Evolutionary conservation across 2,113 vertebrate species (phyloP).

Genomic region (Nothocercus nigrocapillus): DNA sequence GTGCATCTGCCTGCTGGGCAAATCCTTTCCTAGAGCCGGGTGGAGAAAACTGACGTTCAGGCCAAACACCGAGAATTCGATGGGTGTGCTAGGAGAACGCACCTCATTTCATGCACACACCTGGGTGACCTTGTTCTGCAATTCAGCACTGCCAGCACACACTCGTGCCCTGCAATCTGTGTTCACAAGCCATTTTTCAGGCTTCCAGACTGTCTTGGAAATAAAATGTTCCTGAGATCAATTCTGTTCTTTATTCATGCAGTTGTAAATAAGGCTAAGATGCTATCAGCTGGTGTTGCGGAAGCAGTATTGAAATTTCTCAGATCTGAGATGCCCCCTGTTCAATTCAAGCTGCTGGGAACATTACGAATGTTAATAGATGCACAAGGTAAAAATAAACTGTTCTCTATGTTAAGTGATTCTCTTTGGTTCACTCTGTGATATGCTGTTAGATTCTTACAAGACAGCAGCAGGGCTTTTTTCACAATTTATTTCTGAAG

Average conservation of each 20-base stretch:
- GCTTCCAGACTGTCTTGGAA: background rate
- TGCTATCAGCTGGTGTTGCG: slow-evolving; percentile 93
- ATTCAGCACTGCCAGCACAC: rapidly evolving
- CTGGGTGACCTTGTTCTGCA: background rate
- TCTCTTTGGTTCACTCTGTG: slow-evolving; percentile 36
- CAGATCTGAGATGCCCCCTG: slow-evolving; percentile 97
- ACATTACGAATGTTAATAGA: slow-evolving; percentile 98
- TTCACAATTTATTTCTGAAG: slow-evolving; percentile 11
- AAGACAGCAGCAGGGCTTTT: background rate
- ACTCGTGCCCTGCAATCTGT: background rate
- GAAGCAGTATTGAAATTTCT: slow-evolving; percentile 95
- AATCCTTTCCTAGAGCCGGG: background rate
- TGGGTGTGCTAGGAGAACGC: background rate
- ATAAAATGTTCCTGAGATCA: slow-evolving; percentile 18
- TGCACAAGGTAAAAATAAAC: slow-evolving; percentile 90
- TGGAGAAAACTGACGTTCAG: background rate
- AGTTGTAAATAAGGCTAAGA: slow-evolving; percentile 99
- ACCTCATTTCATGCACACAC: background rate
- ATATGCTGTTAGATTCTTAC: slow-evolving; percentile 17
- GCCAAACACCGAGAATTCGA: background rate
- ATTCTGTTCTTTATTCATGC: slow-evolving; percentile 57
- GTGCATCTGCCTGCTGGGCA: background rate
- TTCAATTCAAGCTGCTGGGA: slow-evolving; percentile 97
- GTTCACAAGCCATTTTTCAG: slow-evolving; percentile 9
- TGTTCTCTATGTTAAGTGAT: slow-evolving; percentile 52